A percentile compares a stretch with the other conserved stretches of the same genome.
phyloP scores from a whole-genome alignment of 2,797 vertebrate genomes.

The Percopsis omiscomaycus region DNA sequence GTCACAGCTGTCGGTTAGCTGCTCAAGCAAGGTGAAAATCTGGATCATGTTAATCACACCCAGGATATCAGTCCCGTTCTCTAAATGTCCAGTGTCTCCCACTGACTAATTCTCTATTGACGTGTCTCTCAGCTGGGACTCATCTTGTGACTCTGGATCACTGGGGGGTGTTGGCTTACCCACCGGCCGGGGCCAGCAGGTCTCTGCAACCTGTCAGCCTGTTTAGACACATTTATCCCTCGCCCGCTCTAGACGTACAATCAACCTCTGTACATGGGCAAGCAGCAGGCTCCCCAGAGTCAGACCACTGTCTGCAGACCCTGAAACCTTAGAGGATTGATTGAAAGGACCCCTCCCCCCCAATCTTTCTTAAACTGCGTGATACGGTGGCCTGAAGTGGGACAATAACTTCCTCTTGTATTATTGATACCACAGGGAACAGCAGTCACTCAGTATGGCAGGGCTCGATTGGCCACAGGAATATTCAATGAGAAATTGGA shows the following conservation, averaged over 20 bases:
- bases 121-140: slow-evolving; percentile 57
- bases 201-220: slow-evolving; percentile 66
- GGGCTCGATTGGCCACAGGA: slow-evolving; percentile 77
- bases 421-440: slow-evolving; percentile 82
- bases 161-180: slow-evolving; percentile 71
- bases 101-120: slow-evolving; percentile 64
- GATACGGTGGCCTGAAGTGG: slow-evolving; percentile 70
- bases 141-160: slow-evolving; percentile 65
- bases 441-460: slow-evolving; percentile 75
- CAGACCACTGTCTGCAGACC: slow-evolving; percentile 69
- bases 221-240: slow-evolving; percentile 67
- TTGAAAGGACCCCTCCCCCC: slow-evolving; percentile 75
- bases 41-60: slow-evolving; percentile 71
- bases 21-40: slow-evolving; percentile 64
- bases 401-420: slow-evolving; percentile 87
- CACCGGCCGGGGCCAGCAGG: slow-evolving; percentile 45
- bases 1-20: slow-evolving; percentile 40
- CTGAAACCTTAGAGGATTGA: slow-evolving; percentile 75
- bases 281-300: slow-evolving; percentile 67
- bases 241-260: slow-evolving; percentile 64
- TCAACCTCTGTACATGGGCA: slow-evolving; percentile 74
- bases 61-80: slow-evolving; percentile 48
- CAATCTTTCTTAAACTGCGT: slow-evolving; percentile 67
- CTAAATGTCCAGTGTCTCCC: slow-evolving; percentile 49
- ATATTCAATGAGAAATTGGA: slow-evolving; percentile 84